These are phyloP conservation scores for Dreissena polymorpha DNA, from an alignment of 1,140 invertebrate genomes.

Conservation along the genomic window DNA sequence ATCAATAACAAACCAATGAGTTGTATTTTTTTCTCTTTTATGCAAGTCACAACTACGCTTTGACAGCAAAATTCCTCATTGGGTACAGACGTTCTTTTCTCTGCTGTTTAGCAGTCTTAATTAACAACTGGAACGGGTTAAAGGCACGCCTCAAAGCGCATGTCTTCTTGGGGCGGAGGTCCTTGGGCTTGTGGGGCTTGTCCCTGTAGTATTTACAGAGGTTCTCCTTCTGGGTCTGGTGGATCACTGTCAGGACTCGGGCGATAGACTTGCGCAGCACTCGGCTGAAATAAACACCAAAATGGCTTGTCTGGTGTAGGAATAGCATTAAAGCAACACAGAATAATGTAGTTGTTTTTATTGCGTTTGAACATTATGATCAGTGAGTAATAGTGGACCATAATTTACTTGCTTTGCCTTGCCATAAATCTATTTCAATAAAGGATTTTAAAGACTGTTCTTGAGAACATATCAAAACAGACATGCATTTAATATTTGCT, in stretches of 20 bases:
- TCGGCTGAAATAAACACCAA: slow-evolving; percentile 85
- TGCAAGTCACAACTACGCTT: slow-evolving; percentile 87
- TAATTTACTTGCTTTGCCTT: neutral
- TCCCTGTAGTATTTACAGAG: slow-evolving; percentile 95
- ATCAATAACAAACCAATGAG: neutral
- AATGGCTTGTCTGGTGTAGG: neutral
- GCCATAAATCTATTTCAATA: neutral
- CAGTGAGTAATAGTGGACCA: no score
- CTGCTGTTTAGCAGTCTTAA: slow-evolving; percentile 94
- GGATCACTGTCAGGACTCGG: slow-evolving; percentile 98
- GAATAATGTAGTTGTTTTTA: no score
- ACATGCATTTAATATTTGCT: no score
- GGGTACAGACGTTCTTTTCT: slow-evolving; percentile 92
- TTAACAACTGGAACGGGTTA: slow-evolving; percentile 89
- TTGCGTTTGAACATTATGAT: no score
- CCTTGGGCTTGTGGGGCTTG: slow-evolving; percentile 98
- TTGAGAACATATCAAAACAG: no score
- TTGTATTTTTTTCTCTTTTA: slow-evolving; percentile 50
- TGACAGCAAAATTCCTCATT: slow-evolving; percentile 95
- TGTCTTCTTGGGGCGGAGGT: slow-evolving; percentile 97
- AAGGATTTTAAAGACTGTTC: no score
- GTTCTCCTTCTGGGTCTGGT: slow-evolving; percentile 99
- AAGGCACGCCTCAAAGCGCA: slow-evolving; percentile 91
- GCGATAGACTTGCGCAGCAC: slow-evolving; percentile 99
- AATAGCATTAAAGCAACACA: no score